Conservation (phyloP, 2,888 invertebrate species). For the Tetragnatha montana region DNA sequence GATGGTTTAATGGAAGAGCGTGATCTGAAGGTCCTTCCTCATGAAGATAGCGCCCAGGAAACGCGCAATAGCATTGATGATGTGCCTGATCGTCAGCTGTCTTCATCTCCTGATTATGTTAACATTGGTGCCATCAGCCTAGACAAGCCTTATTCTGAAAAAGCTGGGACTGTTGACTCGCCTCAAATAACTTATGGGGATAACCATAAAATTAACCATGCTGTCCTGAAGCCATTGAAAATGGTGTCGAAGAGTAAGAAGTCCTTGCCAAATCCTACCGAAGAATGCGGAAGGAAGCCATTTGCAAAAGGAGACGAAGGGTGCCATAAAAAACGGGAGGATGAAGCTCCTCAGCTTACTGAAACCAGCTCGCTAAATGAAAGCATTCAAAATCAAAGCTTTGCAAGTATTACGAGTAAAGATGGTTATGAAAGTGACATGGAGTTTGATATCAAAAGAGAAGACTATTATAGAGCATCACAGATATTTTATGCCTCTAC, state of each 20-base stretch:
- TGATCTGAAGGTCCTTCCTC: slow-evolving; percentile 18
- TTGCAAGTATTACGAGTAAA: slow-evolving; percentile 35
- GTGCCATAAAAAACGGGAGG: background rate
- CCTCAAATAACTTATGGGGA: background rate
- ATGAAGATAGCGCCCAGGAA: background rate
- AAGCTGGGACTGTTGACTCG: background rate
- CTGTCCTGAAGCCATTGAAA: slow-evolving; percentile 49
- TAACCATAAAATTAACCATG: slow-evolving; percentile 37
- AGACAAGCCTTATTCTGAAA: background rate
- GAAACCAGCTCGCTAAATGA: slow-evolving; percentile 29
- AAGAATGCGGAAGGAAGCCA: background rate
- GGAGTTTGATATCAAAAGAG: slow-evolving; percentile 70
- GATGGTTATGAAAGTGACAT: slow-evolving; percentile 44
- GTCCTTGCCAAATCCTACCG: background rate
- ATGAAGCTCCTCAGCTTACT: slow-evolving; percentile 18
- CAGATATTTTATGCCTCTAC: slow-evolving; percentile 72
- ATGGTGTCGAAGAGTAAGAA: slow-evolving; percentile 37
- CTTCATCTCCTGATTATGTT: slow-evolving; percentile 72
- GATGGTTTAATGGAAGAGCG: slow-evolving; percentile 37
- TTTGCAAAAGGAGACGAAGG: background rate
- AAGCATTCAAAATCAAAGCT: slow-evolving; percentile 47
- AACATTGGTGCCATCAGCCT: slow-evolving; percentile 69
- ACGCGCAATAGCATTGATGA: slow-evolving; percentile 3
- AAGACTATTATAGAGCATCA: slow-evolving; percentile 72
- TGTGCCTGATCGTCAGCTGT: slow-evolving; percentile 40